Conservation (phyloP, 2,888 invertebrate genomes). For the Oligia latruncula region DNA sequence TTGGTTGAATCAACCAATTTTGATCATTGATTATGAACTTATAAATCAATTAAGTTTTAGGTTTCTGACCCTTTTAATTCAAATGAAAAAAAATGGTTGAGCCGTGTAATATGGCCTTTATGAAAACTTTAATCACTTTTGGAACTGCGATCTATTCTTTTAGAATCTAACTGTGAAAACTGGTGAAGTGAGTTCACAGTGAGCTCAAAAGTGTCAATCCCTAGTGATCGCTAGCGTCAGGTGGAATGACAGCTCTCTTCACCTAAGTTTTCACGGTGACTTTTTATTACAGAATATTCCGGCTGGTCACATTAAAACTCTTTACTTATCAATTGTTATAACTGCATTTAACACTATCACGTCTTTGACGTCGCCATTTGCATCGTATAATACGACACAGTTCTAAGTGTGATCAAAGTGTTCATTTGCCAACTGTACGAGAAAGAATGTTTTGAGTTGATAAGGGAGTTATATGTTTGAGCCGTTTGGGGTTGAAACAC, state of each 20-base stretch:
- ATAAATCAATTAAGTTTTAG: too few species aligned
- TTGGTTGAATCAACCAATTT: too few species aligned
- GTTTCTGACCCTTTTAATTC: too few species aligned
- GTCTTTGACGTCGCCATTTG: not conserved
- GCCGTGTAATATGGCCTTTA: not conserved
- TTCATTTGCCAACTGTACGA: not conserved
- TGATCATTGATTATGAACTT: too few species aligned
- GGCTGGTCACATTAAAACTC: not conserved
- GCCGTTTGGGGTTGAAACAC: not conserved
- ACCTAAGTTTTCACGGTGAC: not conserved
- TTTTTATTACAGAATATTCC: not conserved
- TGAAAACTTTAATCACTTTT: not conserved
- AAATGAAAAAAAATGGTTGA: not conserved
- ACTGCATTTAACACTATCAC: not conserved
- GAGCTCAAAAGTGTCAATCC: not conserved
- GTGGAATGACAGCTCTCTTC: not conserved
- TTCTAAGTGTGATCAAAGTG: not conserved
- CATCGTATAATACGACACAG: not conserved
- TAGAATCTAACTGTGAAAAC: not conserved
- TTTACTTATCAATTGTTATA: not conserved
- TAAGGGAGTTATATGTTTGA: not conserved
- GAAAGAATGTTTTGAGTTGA: not conserved
- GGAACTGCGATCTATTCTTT: not conserved
- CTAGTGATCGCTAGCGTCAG: not conserved
- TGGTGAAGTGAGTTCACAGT: not conserved